Percentiles rank a stretch among this genome's conserved stretches.
phyloP scores from a whole-genome alignment of 2,113 vertebrate species.

The Oenanthe melanoleuca region DNA sequence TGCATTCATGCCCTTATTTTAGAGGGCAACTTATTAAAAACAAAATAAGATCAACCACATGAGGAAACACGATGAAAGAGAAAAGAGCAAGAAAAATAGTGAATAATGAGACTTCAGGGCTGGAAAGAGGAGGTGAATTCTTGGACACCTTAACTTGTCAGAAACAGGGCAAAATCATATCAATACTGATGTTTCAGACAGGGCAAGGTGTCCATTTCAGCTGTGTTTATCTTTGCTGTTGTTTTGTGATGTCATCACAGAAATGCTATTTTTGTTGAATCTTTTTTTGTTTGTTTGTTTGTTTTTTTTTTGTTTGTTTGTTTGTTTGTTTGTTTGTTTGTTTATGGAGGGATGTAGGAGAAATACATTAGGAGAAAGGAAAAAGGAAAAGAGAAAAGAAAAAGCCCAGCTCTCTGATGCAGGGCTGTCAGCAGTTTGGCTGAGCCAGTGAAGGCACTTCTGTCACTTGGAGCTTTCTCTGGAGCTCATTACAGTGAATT shows the following conservation, averaged over 20 bases:
- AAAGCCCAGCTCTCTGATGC: background rate
- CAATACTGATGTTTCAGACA: background rate
- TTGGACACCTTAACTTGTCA: background rate
- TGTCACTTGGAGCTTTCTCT: background rate
- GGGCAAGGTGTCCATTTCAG: background rate
- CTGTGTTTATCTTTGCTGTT: background rate
- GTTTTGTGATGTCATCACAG: background rate
- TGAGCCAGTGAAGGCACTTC: background rate
- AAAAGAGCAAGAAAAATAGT: background rate
- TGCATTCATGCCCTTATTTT: background rate
- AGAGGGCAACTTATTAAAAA: background rate
- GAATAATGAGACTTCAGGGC: background rate
- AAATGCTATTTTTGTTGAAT: background rate
- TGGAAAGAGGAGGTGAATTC: background rate
- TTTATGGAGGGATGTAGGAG: background rate
- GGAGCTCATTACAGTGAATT: background rate
- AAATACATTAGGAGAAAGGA: background rate
- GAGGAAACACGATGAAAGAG: background rate
- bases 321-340: background rate
- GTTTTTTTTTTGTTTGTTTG: background rate
- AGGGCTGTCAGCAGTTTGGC: background rate
- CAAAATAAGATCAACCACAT: background rate
- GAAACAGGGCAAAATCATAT: background rate
- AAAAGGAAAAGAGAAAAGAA: background rate
- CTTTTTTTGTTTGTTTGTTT: background rate